A percentile compares a stretch with the other conserved stretches of the same genome.
Evolutionary conservation across 2,888 invertebrate genomes (phyloP).

Genomic region (Alloscopus bannaensis): DNA sequence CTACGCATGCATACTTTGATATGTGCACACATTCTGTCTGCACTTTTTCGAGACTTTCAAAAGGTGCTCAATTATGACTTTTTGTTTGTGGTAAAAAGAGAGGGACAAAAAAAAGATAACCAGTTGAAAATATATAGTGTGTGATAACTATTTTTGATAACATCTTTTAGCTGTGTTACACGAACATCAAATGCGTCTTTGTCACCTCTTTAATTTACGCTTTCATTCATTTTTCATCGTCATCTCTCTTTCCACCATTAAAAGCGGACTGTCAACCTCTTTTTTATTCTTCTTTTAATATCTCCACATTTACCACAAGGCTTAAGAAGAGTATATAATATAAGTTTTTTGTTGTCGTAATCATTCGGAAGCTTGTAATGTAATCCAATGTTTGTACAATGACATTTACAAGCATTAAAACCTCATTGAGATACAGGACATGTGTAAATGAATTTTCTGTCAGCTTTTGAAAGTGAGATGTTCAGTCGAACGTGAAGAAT

Average conservation of each 20-base stretch:
- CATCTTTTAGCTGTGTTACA: too few species aligned
- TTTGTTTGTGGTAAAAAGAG: conserved; percentile 3
- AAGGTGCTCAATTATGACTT: not conserved
- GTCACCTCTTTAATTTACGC: conserved; percentile 10
- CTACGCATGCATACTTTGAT: too few species aligned
- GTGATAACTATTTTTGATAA: too few species aligned
- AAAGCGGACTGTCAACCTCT: not conserved
- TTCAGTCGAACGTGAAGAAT: not conserved
- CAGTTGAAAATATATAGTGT: conserved; percentile 16
- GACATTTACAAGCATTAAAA: conserved; percentile 36
- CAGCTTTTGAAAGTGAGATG: too few species aligned
- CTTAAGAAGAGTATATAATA: not conserved
- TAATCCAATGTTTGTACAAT: conserved; percentile 27
- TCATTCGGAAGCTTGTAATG: conserved; percentile 48
- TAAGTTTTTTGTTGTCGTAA: not conserved
- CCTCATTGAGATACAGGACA: not conserved
- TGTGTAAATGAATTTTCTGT: too few species aligned
- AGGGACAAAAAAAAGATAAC: conserved; percentile 26
- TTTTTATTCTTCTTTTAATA: not conserved
- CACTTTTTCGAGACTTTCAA: not conserved
- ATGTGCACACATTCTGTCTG: too few species aligned
- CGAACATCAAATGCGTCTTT: too few species aligned
- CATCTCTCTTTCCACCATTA: conserved; percentile 2
- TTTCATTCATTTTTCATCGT: conserved; percentile 41
- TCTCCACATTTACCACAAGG: not conserved